These are phyloP conservation scores for Prunella fulvescens DNA, from an alignment of 2,113 vertebrate genomes.

Conservation along the genomic window DNA sequence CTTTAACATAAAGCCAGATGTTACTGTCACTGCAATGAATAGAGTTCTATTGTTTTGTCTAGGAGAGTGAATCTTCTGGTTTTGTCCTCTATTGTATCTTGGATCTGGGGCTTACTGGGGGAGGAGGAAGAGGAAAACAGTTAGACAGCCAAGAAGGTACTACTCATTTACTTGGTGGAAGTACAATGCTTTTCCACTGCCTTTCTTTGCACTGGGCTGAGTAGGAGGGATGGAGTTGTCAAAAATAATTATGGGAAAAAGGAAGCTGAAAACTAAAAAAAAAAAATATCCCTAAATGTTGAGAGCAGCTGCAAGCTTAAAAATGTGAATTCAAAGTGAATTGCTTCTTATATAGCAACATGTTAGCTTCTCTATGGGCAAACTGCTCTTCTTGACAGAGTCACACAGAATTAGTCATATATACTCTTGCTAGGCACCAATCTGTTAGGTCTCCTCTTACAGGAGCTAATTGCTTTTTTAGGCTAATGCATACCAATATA, in stretches of 20 bases:
- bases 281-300: background rate
- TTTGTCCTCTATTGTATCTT: background rate
- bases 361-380: background rate
- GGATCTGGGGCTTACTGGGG: background rate
- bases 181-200: background rate
- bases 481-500: background rate
- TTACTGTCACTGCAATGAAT: background rate
- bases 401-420: constrained; percentile 27
- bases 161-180: background rate
- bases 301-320: background rate
- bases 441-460: constrained; percentile 3
- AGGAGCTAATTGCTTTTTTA: constrained; percentile 10
- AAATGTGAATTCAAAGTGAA: background rate
- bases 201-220: background rate
- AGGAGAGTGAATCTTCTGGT: background rate
- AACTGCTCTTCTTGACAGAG: constrained; percentile 15
- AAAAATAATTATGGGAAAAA: constrained; percentile 20
- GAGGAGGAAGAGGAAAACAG: background rate
- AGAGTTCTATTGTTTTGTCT: background rate
- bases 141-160: background rate
- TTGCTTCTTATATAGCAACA: background rate
- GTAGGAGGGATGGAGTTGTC: background rate
- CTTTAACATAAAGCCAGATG: background rate
- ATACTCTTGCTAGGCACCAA: background rate
- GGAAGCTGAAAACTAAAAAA: background rate